phyloP scores from a whole-genome alignment of 2,888 invertebrate genomes.

The Pseudolycoriella hygida region DNA sequence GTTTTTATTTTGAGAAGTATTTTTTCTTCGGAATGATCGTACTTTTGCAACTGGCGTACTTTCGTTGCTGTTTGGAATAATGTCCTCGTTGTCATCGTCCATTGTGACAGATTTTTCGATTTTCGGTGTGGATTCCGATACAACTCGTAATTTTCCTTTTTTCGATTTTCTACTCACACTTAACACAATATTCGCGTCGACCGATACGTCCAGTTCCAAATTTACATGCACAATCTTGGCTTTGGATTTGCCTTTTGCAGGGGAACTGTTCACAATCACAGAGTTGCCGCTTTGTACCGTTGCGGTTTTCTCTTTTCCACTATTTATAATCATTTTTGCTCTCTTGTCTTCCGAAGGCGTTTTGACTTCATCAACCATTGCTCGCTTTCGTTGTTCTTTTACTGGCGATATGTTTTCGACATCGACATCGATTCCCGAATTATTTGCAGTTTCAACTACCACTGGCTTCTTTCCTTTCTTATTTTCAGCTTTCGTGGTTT shows the following conservation, averaged over 20 bases:
- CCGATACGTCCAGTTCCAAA: slow-evolving; percentile 27
- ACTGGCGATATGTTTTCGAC: slow-evolving; percentile 8
- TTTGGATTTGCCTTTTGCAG: neutral
- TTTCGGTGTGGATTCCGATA: no score
- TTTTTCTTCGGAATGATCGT: no score
- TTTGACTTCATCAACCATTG: neutral
- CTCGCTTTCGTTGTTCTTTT: slow-evolving; percentile 1
- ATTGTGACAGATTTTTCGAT: no score
- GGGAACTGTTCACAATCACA: neutral
- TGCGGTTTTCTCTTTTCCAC: slow-evolving; percentile 17
- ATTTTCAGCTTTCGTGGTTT: slow-evolving; percentile 2
- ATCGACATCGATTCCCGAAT: no score
- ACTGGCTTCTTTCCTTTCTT: neutral
- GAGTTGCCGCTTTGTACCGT: slow-evolving; percentile 16
- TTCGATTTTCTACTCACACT: slow-evolving; percentile 27
- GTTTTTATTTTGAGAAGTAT: no score
- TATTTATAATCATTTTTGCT: slow-evolving; percentile 8
- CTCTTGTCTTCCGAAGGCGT: slow-evolving; percentile 3
- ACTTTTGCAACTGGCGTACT: no score
- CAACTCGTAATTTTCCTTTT: slow-evolving; percentile 1
- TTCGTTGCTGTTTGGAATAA: no score
- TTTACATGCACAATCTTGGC: slow-evolving; percentile 24
- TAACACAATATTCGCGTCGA: slow-evolving; percentile 29
- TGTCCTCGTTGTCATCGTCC: no score
- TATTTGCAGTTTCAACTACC: neutral